These are phyloP conservation scores for Sebastes kiyomatsui DNA, from an alignment of 2,797 vertebrate species.

Conservation along the genomic window DNA sequence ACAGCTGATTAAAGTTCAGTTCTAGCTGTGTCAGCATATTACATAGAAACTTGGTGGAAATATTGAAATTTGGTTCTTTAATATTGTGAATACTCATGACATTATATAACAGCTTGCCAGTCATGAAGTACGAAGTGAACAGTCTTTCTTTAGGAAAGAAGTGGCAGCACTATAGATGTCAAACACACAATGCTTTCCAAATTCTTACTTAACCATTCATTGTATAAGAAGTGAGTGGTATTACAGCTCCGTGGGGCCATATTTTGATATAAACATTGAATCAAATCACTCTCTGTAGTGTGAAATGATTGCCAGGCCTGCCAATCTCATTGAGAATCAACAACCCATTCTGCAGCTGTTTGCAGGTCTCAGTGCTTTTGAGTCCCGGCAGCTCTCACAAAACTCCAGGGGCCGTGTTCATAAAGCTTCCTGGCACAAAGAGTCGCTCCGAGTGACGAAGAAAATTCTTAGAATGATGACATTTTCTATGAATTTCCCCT, in stretches of 20 bases:
- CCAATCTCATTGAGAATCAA: constrained; percentile 17
- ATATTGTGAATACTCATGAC: neutral
- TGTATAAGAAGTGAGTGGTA: neutral
- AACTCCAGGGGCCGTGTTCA: neutral
- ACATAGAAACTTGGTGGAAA: neutral
- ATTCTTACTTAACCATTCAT: neutral
- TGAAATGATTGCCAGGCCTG: neutral
- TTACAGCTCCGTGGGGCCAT: neutral
- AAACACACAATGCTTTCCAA: neutral
- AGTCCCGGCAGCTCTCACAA: neutral
- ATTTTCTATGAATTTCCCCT: neutral
- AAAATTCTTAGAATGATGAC: neutral
- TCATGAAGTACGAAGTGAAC: neutral
- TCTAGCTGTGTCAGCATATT: neutral
- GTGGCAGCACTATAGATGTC: neutral
- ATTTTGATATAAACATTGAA: neutral
- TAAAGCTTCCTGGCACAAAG: neutral
- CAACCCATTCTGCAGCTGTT: constrained; percentile 12
- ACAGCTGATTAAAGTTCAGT: constrained; percentile 7
- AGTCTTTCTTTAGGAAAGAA: neutral
- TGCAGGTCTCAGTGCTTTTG: neutral
- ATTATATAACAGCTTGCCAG: neutral
- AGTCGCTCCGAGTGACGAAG: neutral
- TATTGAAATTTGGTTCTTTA: neutral
- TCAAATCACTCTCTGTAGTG: neutral